Conservation (phyloP, 2,888 invertebrate species). For the Emesis furor region DNA sequence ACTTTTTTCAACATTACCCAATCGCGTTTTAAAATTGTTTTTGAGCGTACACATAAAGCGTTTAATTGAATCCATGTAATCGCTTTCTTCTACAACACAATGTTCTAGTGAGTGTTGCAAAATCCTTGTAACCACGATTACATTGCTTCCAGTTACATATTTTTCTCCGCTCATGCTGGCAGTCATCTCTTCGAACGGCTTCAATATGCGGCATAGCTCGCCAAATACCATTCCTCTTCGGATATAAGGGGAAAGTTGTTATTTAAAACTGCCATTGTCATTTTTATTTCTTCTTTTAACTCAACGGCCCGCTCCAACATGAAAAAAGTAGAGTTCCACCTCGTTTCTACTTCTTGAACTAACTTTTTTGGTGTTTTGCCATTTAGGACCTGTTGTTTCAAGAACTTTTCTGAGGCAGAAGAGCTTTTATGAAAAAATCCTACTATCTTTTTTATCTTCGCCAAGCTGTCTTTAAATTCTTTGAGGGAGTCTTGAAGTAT, state of each 20-base stretch:
- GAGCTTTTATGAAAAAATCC: slow-evolving; percentile 67
- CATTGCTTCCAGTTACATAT: slow-evolving; percentile 68
- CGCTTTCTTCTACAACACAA: slow-evolving; percentile 38
- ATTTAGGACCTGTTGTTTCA: slow-evolving; percentile 68
- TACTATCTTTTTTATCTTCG: slow-evolving; percentile 65
- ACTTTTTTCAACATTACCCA: slow-evolving; percentile 62
- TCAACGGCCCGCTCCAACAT: slow-evolving; percentile 62
- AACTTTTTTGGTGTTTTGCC: slow-evolving; percentile 47
- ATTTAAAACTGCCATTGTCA: slow-evolving; percentile 22
- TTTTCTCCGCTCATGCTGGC: slow-evolving; percentile 50
- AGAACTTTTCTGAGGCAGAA: slow-evolving; percentile 60
- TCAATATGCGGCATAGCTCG: slow-evolving; percentile 17
- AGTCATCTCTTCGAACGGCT: not conserved
- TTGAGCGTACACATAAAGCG: slow-evolving; percentile 32
- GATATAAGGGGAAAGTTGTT: slow-evolving; percentile 19
- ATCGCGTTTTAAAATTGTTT: slow-evolving; percentile 43
- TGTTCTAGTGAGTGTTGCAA: slow-evolving; percentile 21
- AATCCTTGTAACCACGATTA: slow-evolving; percentile 67
- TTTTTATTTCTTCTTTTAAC: slow-evolving; percentile 29
- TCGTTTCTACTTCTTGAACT: slow-evolving; percentile 71
- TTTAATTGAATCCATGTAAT: slow-evolving; percentile 32
- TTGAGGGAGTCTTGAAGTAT: slow-evolving; percentile 58
- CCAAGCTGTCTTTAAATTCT: slow-evolving; percentile 34
- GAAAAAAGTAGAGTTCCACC: slow-evolving; percentile 75
- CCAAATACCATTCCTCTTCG: slow-evolving; percentile 12